Evolutionary conservation across 2,797 vertebrate species (phyloP).

Genomic region (Poeciliopsis paucimaculata): DNA sequence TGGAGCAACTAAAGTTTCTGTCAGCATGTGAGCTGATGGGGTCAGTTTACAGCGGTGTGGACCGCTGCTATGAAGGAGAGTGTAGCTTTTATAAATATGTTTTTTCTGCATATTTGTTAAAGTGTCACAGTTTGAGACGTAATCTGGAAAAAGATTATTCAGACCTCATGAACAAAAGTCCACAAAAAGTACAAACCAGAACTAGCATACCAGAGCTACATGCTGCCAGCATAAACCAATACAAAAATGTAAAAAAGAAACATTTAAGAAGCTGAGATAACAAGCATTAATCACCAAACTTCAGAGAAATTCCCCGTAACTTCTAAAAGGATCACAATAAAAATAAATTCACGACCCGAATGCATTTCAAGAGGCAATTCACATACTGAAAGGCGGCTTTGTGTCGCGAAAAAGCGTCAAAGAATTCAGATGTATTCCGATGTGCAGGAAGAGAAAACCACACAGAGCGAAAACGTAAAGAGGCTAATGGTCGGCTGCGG

Average conservation of each 20-base stretch:
- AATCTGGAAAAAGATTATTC: not conserved
- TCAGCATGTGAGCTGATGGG: not conserved
- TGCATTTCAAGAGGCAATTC: not conserved
- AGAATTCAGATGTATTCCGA: not conserved
- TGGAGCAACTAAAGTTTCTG: not conserved
- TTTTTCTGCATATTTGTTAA: not conserved
- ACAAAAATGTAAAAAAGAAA: not conserved
- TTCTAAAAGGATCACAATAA: not conserved
- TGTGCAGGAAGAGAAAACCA: not conserved
- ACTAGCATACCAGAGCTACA: not conserved
- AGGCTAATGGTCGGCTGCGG: conserved; percentile 13
- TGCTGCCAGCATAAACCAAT: not conserved
- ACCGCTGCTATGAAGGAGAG: not conserved
- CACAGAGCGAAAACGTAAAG: conserved; percentile 11
- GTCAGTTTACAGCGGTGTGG: not conserved
- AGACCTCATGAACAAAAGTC: not conserved
- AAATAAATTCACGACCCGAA: not conserved
- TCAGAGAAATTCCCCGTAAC: not conserved
- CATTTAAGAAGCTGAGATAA: not conserved
- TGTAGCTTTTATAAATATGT: not conserved
- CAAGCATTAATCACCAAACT: not conserved
- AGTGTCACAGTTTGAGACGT: not conserved
- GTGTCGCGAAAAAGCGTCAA: not conserved
- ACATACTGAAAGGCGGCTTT: not conserved
- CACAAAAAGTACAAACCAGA: not conserved